Conservation (phyloP, 2,797 vertebrate genomes). For the Oreortyx pictus region DNA sequence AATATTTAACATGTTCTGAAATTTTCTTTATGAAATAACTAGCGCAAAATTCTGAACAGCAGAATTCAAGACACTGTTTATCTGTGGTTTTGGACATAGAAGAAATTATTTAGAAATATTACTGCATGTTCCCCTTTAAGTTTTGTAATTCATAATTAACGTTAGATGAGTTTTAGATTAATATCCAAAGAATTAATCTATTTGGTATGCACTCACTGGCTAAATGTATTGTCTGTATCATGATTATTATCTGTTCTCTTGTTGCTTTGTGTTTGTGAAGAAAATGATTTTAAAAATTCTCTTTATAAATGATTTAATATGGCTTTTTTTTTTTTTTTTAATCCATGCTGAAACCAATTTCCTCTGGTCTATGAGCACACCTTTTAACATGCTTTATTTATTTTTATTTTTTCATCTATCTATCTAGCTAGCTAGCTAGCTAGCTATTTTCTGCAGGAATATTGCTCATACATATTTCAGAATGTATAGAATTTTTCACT, state of each 20-base stretch:
- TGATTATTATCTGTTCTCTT: neutral
- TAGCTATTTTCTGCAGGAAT: neutral
- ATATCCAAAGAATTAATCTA: neutral
- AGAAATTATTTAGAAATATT: neutral
- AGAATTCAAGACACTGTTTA: neutral
- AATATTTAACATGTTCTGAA: neutral
- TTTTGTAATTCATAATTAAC: neutral
- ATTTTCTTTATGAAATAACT: neutral
- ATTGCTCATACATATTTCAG: fast-evolving
- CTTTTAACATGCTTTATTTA: neutral
- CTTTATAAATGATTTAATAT: neutral
- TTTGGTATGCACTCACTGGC: neutral
- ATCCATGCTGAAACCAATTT: neutral
- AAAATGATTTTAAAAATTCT: neutral
- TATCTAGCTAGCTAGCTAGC: too few relatives aligned
- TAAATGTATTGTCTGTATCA: neutral
- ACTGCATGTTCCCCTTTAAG: fast-evolving
- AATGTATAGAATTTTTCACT: neutral
- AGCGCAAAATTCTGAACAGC: fast-evolving
- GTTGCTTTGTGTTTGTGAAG: neutral
- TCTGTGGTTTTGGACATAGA: neutral
- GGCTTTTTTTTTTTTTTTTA: neutral
- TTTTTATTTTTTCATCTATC: neutral
- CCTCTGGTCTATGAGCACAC: neutral
- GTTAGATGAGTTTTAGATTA: neutral